Evolutionary conservation across 2,888 invertebrate species (phyloP), one percentile per base, ranked within the genome.

Genomic region (Villa cingulata): DNA sequence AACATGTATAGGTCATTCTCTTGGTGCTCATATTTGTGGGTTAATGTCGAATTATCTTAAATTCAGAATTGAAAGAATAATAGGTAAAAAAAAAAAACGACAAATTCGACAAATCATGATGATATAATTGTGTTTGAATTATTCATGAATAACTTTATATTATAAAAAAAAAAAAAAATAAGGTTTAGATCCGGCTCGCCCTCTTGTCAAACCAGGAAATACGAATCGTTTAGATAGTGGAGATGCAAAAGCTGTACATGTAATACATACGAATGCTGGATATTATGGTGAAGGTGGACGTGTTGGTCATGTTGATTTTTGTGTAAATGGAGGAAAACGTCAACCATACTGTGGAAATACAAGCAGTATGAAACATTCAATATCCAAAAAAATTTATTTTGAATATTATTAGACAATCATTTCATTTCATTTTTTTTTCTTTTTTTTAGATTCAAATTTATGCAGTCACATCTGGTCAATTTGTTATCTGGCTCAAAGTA

Each of bases 381-480:
- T 34, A 4, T 34, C 7, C 4, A 34, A 34, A 34, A 15, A 34
- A n/a, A n/a, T 14, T 14, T 34, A n/a, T n/a, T n/a, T 23, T 23
- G 16, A 41, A 2, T 15, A 3, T 16, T 16, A 37, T 37, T 15
- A 3, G 14, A 34, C 34, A n/a, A n/a, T n/a, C n/a, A n/a, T 37
- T 14, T 16, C 9, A 37, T 15, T 37, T 14, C 14, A 16, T 16
- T 37, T 37, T 2, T n/a, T 19, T 29, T 32, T 51, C 45, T 6
- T 37, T 36, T 54, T 62, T 61, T 15, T 62, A 80, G 81, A 83
- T 60, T 77, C 76, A 54, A 80, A 83, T 44, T 70, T 86, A 1
- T 86, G 86, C 70, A 85, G 85, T 61, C 86, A 86, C 67, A 81
- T 84, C 56, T 83, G 85, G 80, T 76, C 80, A 6, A 77, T 86